Evolutionary conservation across 2,113 vertebrate species (phyloP).

Genomic region (Pantherophis guttatus): DNA sequence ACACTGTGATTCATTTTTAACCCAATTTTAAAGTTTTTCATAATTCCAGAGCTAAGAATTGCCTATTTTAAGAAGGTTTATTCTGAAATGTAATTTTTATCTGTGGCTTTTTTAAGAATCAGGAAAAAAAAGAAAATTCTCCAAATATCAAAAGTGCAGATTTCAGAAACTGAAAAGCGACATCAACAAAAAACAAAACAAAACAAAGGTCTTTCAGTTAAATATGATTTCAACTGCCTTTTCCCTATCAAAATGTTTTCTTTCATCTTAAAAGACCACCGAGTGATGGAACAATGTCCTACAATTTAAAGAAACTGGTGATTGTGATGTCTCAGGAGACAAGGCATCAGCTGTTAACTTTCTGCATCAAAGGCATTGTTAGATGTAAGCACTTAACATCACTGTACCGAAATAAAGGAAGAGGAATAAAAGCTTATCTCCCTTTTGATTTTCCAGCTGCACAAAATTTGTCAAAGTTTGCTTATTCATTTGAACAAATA

Average conservation of each 20-base stretch:
- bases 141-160: not conserved
- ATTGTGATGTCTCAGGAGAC: not conserved
- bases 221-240: not conserved
- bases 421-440: not conserved
- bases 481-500: conserved; percentile 26
- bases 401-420: conserved; percentile 8
- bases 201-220: conserved; percentile 1
- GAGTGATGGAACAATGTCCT: not conserved
- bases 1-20: not conserved
- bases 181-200: not conserved
- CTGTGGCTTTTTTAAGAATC: not conserved
- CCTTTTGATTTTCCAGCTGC: conserved; percentile 9
- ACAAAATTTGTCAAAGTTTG: conserved; percentile 15
- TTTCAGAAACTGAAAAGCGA: conserved; percentile 12
- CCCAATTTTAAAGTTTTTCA: not conserved
- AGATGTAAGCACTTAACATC: conserved; percentile 15
- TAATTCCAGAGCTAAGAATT: rapidly evolving
- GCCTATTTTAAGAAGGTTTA: not conserved
- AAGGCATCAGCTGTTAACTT: conserved; percentile 12
- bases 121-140: conserved; percentile 7
- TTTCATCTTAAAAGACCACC: not conserved
- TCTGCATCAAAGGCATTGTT: conserved; percentile 2
- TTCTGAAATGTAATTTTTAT: not conserved
- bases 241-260: not conserved
- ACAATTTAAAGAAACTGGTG: rapidly evolving